These are phyloP conservation scores for Tauraco hartlaubi DNA, from an alignment of 2,797 vertebrate species.

Conservation along the genomic window DNA sequence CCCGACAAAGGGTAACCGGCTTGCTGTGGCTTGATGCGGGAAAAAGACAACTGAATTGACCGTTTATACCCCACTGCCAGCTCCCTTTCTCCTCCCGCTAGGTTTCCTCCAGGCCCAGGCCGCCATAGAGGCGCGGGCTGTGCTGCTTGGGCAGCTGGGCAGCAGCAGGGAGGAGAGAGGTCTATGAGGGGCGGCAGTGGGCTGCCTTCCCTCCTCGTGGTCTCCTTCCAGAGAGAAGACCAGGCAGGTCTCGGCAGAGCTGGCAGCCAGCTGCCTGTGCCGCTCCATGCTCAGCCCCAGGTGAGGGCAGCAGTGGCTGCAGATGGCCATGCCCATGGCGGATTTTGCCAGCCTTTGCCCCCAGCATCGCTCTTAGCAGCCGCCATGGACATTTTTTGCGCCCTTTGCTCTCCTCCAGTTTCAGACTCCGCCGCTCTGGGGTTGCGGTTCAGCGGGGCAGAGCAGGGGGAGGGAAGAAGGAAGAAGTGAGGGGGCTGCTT, in stretches of 20 bases:
- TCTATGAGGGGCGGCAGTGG: not conserved
- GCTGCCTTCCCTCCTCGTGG: not conserved
- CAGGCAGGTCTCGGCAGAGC: not conserved
- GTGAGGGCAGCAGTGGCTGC: not conserved
- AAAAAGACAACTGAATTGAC: not conserved
- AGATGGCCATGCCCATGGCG: not conserved
- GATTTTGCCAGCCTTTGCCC: not conserved
- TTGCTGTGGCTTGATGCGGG: not conserved
- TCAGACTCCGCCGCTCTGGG: not conserved
- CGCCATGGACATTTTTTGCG: not conserved
- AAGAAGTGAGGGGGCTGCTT: not conserved
- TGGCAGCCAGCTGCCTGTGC: fast-evolving
- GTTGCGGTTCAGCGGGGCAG: not conserved
- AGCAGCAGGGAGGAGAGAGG: not conserved
- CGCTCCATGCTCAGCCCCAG: not conserved
- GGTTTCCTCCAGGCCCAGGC: not conserved
- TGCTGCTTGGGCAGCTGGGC: not conserved
- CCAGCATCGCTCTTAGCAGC: not conserved
- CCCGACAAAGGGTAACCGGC: not conserved
- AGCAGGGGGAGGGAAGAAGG: not conserved
- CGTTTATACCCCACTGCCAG: not conserved
- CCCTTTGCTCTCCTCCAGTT: not conserved
- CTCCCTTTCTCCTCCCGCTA: not conserved
- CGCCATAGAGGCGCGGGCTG: not conserved
- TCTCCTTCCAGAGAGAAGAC: not conserved